A percentile compares a stretch with the other conserved stretches of the same genome.
Conservation (phyloP, 2,113 vertebrate species). For the Larimichthys polyactis region DNA sequence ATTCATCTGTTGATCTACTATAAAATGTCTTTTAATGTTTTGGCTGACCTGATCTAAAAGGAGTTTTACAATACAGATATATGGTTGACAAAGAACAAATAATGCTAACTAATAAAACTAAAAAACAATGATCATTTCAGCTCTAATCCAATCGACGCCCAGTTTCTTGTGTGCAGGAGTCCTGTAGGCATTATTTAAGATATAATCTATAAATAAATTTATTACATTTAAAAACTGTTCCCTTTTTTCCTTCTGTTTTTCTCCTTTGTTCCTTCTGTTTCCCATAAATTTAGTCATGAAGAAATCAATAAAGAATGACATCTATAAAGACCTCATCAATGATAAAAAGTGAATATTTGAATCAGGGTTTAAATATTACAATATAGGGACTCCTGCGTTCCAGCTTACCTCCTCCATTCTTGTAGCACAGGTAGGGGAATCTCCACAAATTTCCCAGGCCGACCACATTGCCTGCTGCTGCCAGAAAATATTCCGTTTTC, state of each 20-base stretch:
- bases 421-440: constrained; percentile 57
- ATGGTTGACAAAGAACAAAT: too few relatives aligned
- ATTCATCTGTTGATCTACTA: too few relatives aligned
- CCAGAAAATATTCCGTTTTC: constrained; percentile 53
- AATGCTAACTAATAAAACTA: too few relatives aligned
- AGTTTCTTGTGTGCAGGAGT: background rate
- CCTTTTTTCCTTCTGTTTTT: too few relatives aligned
- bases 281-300: background rate
- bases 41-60: too few relatives aligned
- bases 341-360: background rate
- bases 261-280: too few relatives aligned
- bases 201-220: too few relatives aligned
- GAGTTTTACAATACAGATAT: too few relatives aligned
- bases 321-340: background rate
- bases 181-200: too few relatives aligned
- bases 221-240: too few relatives aligned
- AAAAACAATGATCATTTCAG: background rate
- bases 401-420: constrained; percentile 59
- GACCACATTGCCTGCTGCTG: constrained; percentile 52
- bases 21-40: too few relatives aligned
- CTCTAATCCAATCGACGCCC: background rate
- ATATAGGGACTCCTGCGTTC: background rate
- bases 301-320: background rate
- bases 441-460: constrained; percentile 60
- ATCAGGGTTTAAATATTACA: background rate